Conservation (phyloP, 2,888 invertebrate species). For the Elegia similella region DNA sequence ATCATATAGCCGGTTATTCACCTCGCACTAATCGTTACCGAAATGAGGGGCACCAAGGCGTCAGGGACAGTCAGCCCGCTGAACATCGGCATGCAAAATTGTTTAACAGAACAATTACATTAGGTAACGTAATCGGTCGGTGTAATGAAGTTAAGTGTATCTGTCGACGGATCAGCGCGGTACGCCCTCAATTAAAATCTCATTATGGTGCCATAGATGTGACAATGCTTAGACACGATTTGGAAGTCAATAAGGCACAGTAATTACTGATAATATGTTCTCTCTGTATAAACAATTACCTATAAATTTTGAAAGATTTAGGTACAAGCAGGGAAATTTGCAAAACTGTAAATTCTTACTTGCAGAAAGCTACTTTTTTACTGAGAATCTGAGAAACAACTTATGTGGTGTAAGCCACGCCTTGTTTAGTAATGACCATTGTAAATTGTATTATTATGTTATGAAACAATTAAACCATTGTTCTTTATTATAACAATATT, state of each 20-base stretch:
- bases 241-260: background rate
- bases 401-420: too few relatives aligned
- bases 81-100: constrained; percentile 35
- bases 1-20: background rate
- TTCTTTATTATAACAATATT: too few relatives aligned
- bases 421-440: too few relatives aligned
- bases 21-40: background rate
- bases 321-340: too few relatives aligned
- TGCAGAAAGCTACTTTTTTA: too few relatives aligned
- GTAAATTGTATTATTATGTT: too few relatives aligned
- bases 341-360: too few relatives aligned
- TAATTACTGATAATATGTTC: too few relatives aligned
- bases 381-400: too few relatives aligned
- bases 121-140: constrained; percentile 66
- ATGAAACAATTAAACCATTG: too few relatives aligned
- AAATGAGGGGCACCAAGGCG: background rate
- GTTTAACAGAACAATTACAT: constrained; percentile 68
- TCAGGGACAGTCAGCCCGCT: background rate
- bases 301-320: too few relatives aligned
- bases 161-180: constrained; percentile 58
- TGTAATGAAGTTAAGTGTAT: constrained; percentile 70
- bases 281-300: too few relatives aligned
- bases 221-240: constrained; percentile 27
- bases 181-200: constrained; percentile 76
- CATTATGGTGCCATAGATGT: constrained; percentile 57